A percentile compares a stretch with the other conserved stretches of the same genome.
phyloP scores from a whole-genome alignment of 2,888 invertebrate species.

The Heliconius cydno region DNA sequence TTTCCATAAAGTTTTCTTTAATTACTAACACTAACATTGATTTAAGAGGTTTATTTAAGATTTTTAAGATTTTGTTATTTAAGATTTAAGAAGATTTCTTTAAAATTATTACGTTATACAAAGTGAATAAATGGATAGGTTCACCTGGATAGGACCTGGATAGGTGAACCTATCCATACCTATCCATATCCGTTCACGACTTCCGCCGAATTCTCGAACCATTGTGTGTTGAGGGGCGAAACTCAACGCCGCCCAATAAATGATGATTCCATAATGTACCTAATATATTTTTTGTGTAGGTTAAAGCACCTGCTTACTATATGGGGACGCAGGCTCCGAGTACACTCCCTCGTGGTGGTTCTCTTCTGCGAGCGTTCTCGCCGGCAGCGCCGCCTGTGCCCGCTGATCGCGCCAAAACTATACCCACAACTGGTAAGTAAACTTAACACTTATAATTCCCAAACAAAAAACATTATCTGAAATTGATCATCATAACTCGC shows the following conservation, averaged over 20 bases:
- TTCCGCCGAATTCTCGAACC: not conserved
- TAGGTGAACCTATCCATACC: too few species aligned
- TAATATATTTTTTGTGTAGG: conserved; percentile 53
- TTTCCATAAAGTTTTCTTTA: too few species aligned
- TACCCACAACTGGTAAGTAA: conserved; percentile 53
- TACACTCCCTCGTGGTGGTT: conserved; percentile 87
- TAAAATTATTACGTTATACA: too few species aligned
- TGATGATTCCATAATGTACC: too few species aligned
- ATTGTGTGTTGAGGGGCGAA: too few species aligned
- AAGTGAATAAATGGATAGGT: too few species aligned
- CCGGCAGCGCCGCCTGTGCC: conserved; percentile 84
- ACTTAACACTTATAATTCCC: not conserved
- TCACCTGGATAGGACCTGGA: not conserved
- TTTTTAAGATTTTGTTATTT: too few species aligned
- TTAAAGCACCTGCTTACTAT: conserved; percentile 87
- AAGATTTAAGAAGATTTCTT: too few species aligned
- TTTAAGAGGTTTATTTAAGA: too few species aligned
- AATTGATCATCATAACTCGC: not conserved
- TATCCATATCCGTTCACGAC: not conserved
- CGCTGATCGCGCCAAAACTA: conserved; percentile 82
- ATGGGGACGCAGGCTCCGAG: conserved; percentile 85
- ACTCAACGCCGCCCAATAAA: too few species aligned
- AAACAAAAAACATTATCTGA: not conserved
- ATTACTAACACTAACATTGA: too few species aligned
- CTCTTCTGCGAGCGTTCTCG: conserved; percentile 87